phyloP scores from a whole-genome alignment of 2,113 vertebrate species.

The zebrafish (Danio rerio) region DNA sequence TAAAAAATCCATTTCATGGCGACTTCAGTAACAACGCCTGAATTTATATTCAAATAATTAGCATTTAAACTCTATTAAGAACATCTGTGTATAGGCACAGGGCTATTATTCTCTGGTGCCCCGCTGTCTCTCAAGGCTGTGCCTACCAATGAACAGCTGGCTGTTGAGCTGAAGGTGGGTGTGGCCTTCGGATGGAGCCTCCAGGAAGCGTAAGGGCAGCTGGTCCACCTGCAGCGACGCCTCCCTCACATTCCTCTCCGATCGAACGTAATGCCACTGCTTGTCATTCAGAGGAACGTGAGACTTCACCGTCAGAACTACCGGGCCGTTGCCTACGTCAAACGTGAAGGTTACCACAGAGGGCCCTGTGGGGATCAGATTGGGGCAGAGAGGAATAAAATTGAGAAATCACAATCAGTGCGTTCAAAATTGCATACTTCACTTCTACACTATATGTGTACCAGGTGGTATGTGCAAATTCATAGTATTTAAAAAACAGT shows the following conservation, averaged over 20 bases:
- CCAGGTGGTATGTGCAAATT: too few species aligned
- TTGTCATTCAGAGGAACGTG: conserved; percentile 81
- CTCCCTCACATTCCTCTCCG: conserved; percentile 84
- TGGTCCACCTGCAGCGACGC: conserved; percentile 83
- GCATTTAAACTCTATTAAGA: background rate
- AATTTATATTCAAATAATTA: background rate
- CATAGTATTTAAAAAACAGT: too few species aligned
- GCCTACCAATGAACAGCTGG: conserved; percentile 85
- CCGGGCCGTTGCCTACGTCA: conserved; percentile 83
- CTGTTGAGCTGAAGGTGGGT: conserved; percentile 83
- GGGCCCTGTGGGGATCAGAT: conserved; percentile 74
- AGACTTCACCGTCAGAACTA: conserved; percentile 76
- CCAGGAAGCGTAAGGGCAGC: conserved; percentile 76
- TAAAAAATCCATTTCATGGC: too few species aligned
- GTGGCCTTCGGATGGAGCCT: conserved; percentile 77
- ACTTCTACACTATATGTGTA: too few species aligned
- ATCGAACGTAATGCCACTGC: conserved; percentile 83
- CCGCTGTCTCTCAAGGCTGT: background rate
- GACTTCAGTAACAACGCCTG: too few species aligned
- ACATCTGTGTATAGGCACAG: conserved; percentile 6
- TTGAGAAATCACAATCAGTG: background rate
- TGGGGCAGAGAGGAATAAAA: background rate
- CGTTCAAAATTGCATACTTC: too few species aligned
- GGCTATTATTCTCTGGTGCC: background rate
- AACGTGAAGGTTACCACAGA: conserved; percentile 81